A percentile compares a stretch with the other conserved stretches of the same genome.
phyloP scores from a whole-genome alignment of 2,797 vertebrate species.

The Danio tinwini region DNA sequence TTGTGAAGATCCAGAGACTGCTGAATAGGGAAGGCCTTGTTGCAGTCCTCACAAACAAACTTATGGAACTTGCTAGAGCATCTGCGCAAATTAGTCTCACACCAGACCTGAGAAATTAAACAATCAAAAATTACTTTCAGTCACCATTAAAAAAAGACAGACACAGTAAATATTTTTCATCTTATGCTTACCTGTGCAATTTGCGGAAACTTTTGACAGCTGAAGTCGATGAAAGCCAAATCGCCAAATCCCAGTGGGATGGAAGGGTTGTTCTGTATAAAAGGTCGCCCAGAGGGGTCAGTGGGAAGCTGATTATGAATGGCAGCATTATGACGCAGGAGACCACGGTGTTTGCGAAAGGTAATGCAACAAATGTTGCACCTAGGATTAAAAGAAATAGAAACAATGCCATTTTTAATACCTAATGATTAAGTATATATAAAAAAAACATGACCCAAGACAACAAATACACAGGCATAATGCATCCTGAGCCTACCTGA shows the following conservation, averaged over 20 bases:
- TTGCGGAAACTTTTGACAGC: slow-evolving; percentile 92
- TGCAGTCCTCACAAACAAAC: slow-evolving; percentile 90
- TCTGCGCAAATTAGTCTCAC: slow-evolving; percentile 93
- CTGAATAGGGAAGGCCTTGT: slow-evolving; percentile 94
- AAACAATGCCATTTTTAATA: not conserved
- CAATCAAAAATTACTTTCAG: not conserved
- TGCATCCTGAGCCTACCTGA: slow-evolving; percentile 79
- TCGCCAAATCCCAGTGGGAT: slow-evolving; percentile 97
- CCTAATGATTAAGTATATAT: not conserved
- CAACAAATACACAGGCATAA: not conserved
- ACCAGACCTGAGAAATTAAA: slow-evolving; percentile 86
- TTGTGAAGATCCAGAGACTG: slow-evolving; percentile 88
- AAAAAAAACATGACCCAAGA: too few relatives aligned
- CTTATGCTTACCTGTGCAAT: slow-evolving; percentile 89
- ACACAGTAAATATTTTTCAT: not conserved
- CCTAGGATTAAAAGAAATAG: slow-evolving; percentile 70
- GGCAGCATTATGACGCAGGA: slow-evolving; percentile 90
- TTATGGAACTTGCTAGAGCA: slow-evolving; percentile 93
- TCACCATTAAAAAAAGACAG: not conserved
- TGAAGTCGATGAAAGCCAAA: slow-evolving; percentile 97
- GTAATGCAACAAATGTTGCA: slow-evolving; percentile 94
- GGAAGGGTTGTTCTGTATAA: slow-evolving; percentile 97
- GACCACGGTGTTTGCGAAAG: slow-evolving; percentile 93
- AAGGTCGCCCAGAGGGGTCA: slow-evolving; percentile 89
- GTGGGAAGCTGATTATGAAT: slow-evolving; percentile 94